Evolutionary conservation across 2,113 vertebrate genomes (phyloP), one percentile per base, ranked within the genome.

Genomic region (Psittacara wagleri): DNA sequence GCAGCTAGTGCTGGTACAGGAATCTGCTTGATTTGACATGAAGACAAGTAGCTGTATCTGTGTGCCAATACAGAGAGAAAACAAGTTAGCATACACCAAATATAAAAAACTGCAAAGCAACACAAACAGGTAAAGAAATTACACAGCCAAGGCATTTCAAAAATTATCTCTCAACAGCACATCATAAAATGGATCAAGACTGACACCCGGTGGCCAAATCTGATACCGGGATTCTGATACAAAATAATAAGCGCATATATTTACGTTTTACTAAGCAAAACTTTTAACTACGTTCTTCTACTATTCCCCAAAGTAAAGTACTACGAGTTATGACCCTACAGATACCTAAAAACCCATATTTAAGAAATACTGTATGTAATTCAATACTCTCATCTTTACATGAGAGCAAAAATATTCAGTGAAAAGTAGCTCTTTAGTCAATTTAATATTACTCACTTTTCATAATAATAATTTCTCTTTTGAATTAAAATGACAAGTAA

Each of bases 41-140:
- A 98, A 19, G 99, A 98, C 94, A 99, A 98, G 93, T 96, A 97
- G 88, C 93, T 97, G 83, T 99, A 99, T 79, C 99, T 99, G 84
- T 52, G 94, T 28, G 23, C 7, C 77, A 63, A 77, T 52, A 93
- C 3, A 88, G 84, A 25, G 25, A 90, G 33, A 91, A 93, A 81
- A 31, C 25, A 80, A 70, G 43, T 95, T 79, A 95, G 46, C 13
- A 86, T 20, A 74, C 8, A 86, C 6, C 59, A 95, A 92, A 63
- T 14, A 62, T 0, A 51, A 94, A 84, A 84, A 77, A 48, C 7
- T 49, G 16, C 33, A 95, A 91, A 68, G 37, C 46, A 84, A 39
- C 19, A 46, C 41, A 59, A 70, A 84, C 3, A 3, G 33, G 51
- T 81, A 23, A 66, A 83, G 72, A 87, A 78, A 80, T 70, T 37